Conservation (phyloP, 2,888 invertebrate species). For the Cabera pusaria region DNA sequence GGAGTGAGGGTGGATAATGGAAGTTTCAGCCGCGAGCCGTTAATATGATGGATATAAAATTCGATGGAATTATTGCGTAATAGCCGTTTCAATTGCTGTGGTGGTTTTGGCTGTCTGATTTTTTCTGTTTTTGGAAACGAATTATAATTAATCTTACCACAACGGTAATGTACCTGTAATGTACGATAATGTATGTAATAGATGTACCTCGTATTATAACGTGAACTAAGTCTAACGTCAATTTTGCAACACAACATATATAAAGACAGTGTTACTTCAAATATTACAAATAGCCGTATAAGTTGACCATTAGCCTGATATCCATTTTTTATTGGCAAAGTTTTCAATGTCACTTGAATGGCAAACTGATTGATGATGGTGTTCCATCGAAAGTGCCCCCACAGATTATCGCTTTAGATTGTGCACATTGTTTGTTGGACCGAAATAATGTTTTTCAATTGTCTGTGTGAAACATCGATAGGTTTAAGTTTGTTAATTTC, state of each 20-base stretch:
- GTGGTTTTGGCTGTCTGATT: slow-evolving; percentile 47
- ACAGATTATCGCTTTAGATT: slow-evolving; percentile 61
- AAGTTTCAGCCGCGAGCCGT: slow-evolving; percentile 53
- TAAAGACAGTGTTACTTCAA: no score
- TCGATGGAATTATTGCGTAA: slow-evolving; percentile 80
- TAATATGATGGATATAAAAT: slow-evolving; percentile 80
- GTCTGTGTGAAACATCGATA: slow-evolving; percentile 34
- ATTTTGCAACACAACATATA: no score
- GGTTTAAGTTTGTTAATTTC: no score
- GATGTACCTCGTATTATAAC: no score
- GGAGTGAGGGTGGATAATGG: slow-evolving; percentile 73
- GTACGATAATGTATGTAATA: no score
- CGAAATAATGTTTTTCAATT: slow-evolving; percentile 50
- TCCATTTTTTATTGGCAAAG: slow-evolving; percentile 38
- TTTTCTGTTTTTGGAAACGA: slow-evolving; percentile 23
- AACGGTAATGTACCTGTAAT: no score
- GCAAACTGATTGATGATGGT: slow-evolving; percentile 58
- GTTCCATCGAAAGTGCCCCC: slow-evolving; percentile 42
- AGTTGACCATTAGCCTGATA: slow-evolving; percentile 8
- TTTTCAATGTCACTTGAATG: slow-evolving; percentile 33
- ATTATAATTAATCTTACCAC: no score
- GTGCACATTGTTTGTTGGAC: slow-evolving; percentile 55
- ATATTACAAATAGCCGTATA: no score
- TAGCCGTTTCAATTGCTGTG: slow-evolving; percentile 71
- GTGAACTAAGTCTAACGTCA: no score